These are phyloP conservation scores for Drosophila lutescens DNA, from an alignment of 2,888 invertebrate genomes.

Conservation along the genomic window DNA sequence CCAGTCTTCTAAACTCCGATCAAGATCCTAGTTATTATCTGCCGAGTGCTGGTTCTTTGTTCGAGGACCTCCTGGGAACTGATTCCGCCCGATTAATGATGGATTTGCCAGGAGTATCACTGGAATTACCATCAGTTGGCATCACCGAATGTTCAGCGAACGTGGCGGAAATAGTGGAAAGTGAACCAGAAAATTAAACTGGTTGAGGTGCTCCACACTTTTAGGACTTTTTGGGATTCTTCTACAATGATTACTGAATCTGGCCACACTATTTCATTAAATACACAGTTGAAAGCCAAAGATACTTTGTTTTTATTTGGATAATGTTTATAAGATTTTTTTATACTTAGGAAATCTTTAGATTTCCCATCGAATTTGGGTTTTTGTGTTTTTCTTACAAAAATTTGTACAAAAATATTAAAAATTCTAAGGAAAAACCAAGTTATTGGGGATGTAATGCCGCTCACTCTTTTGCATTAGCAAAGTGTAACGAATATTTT, in stretches of 20 bases:
- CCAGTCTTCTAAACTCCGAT: background rate
- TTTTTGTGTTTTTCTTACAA: too few species aligned
- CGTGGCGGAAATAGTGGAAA: background rate
- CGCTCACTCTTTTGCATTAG: too few species aligned
- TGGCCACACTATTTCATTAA: background rate
- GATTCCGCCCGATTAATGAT: background rate
- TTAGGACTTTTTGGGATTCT: too few species aligned
- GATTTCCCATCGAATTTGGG: too few species aligned
- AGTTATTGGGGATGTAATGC: too few species aligned
- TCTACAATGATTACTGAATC: background rate
- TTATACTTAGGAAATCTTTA: too few species aligned
- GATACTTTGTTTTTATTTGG: background rate
- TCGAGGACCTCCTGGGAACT: background rate
- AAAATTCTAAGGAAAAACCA: too few species aligned
- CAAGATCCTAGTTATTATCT: slow-evolving; percentile 1
- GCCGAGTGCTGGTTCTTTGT: background rate
- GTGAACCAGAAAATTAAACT: background rate
- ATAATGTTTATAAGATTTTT: background rate
- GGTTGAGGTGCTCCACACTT: background rate
- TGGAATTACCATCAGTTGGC: background rate
- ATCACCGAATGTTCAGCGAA: background rate
- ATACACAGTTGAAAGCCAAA: background rate
- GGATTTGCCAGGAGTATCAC: background rate
- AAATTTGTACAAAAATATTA: too few species aligned
- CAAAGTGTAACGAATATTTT: too few species aligned